Evolutionary conservation across 2,888 invertebrate genomes (phyloP), one percentile per base, ranked within the genome.

Genomic region (Mycogona germanica): DNA sequence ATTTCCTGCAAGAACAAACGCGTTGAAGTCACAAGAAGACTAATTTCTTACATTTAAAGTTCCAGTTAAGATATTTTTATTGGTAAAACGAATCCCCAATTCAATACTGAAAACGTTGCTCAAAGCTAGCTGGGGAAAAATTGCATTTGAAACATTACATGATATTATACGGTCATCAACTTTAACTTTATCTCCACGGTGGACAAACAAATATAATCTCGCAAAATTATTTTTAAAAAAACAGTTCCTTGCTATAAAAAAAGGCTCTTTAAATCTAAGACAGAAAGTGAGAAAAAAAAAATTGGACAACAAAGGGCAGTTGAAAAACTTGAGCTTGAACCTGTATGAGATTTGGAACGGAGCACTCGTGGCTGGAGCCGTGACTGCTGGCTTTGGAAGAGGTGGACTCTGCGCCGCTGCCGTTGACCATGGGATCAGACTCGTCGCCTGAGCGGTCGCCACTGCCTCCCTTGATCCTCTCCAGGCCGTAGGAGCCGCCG

Each of bases 1-100:
- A 92, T 92, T 76, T 92, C 91, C 81, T 89, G 71, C 30, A 60
- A 19, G 35, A 26, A 30, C 23, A 25, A 52, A 49, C 6, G 17
- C n/a, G 19, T 40, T 49, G 21, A n/a, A 4, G 37, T 37, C 23
- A 40, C 19, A 9, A 37, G 3, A 2, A 41, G 2, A 2, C n/a
- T 19, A 23, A 21, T 41, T 49, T n/a, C 38, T 49, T n/a, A 14
- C 12, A 14, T 14, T 42, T 23, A 49, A 21, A 49, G n/a, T 49
- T 37, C 9, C n/a, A 46, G n/a, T 35, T 12, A 12, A 28, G 25
- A 25, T 49, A 4, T 38, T 21, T 19, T 49, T 37, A 21, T 47
- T 29, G n/a, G 29, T 5, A 5, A 37, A 37, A 37, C 38, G 3
- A 37, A 37, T 37, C 17, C n/a, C 38, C 38, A 2, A n/a, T 19